Evolutionary conservation across 1,140 invertebrate species (phyloP).

Genomic region (Uloborus diversus): DNA sequence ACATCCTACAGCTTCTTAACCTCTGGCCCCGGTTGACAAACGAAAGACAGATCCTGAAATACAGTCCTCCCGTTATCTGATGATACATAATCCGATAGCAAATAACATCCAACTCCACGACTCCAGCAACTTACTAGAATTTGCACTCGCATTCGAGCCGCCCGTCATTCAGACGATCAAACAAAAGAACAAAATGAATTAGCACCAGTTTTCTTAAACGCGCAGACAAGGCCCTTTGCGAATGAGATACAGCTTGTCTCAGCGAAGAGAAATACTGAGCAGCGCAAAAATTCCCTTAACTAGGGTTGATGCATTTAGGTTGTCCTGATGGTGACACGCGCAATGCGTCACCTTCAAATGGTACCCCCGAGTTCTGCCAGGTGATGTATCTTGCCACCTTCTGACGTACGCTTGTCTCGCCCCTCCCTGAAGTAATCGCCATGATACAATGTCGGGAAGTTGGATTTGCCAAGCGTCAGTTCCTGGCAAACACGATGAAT

Average conservation of each 20-base stretch:
- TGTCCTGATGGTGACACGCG: constrained; percentile 28
- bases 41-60: background rate
- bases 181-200: constrained; percentile 39
- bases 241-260: constrained; percentile 17
- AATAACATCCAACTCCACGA: background rate
- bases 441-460: constrained; percentile 8
- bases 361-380: constrained; percentile 28
- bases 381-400: constrained; percentile 37
- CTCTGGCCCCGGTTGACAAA: too few relatives aligned
- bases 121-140: background rate
- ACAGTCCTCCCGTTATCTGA: constrained; percentile 16
- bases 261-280: background rate
- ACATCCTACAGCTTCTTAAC: too few relatives aligned
- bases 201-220: constrained; percentile 18
- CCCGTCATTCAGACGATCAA: constrained; percentile 1
- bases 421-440: background rate
- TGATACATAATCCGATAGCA: constrained; percentile 40
- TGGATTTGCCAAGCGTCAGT: background rate
- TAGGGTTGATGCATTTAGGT: constrained; percentile 33
- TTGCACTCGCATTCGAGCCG: constrained; percentile 7
- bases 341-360: constrained; percentile 46
- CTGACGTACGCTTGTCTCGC: background rate
- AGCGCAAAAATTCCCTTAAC: constrained; percentile 9
- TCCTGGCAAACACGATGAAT: background rate
- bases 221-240: constrained; percentile 19